A percentile compares a stretch with the other conserved stretches of the same genome.
Evolutionary conservation across 1,140 invertebrate species (phyloP).

Genomic region (Rhagoletis zephyria): DNA sequence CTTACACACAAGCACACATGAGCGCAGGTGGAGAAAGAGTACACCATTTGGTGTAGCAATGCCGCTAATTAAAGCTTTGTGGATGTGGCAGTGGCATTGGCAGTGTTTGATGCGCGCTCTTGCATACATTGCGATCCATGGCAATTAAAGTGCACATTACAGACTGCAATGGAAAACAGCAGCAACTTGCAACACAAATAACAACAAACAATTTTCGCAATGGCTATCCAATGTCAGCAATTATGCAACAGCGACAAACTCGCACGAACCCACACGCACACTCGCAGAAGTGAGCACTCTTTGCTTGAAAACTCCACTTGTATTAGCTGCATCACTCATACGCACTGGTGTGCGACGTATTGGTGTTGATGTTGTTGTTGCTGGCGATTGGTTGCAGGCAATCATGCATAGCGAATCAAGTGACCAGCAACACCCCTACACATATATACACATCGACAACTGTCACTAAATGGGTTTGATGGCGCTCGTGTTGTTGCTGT

Average conservation of each 20-base stretch:
- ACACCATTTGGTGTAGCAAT: constrained; percentile 23
- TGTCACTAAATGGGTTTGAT: constrained; percentile 23
- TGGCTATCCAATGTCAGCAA: constrained; percentile 48
- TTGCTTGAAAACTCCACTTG: neutral
- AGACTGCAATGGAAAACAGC: neutral
- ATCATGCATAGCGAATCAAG: constrained; percentile 40
- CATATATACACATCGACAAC: neutral
- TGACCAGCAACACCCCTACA: neutral
- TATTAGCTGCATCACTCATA: constrained; percentile 42
- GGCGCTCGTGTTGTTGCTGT: neutral
- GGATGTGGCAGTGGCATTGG: neutral
- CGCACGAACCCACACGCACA: neutral
- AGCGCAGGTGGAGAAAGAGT: too few relatives aligned
- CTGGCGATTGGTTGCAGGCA: constrained; percentile 33
- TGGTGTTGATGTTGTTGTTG: neutral
- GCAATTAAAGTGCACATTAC: constrained; percentile 49
- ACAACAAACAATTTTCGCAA: constrained; percentile 18
- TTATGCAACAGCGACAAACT: constrained; percentile 32
- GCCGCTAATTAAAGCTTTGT: constrained; percentile 43
- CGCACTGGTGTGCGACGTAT: neutral
- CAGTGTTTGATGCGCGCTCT: neutral
- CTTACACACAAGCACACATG: neutral
- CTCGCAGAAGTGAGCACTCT: neutral
- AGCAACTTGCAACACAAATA: constrained; percentile 2
- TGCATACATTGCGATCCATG: constrained; percentile 38